Conservation (phyloP, 2,113 vertebrate species). For the Mormoops blainvillei region DNA sequence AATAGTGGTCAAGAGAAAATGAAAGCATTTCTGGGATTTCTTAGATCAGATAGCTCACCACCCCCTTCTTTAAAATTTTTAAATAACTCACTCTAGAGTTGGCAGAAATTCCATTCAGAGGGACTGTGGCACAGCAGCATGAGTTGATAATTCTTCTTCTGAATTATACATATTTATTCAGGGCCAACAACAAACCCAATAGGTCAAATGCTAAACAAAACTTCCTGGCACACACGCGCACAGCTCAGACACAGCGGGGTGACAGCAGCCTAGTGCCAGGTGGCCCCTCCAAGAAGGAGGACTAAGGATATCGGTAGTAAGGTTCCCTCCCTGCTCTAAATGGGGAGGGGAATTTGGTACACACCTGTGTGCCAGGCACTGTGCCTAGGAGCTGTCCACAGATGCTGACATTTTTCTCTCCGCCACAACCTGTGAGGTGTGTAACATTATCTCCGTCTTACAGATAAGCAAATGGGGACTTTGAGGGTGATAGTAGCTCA, state of each 20-base stretch:
- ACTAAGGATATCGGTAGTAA: background rate
- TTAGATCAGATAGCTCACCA: slow-evolving; percentile 10
- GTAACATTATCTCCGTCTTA: background rate
- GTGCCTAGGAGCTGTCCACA: background rate
- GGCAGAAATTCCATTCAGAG: slow-evolving; percentile 41
- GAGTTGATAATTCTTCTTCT: slow-evolving; percentile 42
- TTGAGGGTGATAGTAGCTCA: background rate
- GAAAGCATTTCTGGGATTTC: slow-evolving; percentile 40
- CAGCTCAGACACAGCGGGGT: background rate
- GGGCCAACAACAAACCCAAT: background rate
- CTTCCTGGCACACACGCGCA: background rate
- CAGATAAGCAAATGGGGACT: background rate
- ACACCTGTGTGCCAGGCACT: background rate
- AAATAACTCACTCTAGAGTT: slow-evolving; percentile 54
- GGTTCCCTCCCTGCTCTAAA: background rate
- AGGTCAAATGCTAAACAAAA: background rate
- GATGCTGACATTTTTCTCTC: background rate
- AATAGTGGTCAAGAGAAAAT: slow-evolving; percentile 31
- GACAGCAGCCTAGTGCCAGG: background rate
- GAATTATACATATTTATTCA: slow-evolving; percentile 46
- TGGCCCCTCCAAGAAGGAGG: background rate
- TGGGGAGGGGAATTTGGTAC: background rate
- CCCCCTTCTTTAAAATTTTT: background rate
- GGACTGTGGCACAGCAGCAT: background rate
- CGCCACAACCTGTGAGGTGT: background rate